Conservation (phyloP, 2,797 vertebrate species). For the Lagocephalus sceleratus region DNA sequence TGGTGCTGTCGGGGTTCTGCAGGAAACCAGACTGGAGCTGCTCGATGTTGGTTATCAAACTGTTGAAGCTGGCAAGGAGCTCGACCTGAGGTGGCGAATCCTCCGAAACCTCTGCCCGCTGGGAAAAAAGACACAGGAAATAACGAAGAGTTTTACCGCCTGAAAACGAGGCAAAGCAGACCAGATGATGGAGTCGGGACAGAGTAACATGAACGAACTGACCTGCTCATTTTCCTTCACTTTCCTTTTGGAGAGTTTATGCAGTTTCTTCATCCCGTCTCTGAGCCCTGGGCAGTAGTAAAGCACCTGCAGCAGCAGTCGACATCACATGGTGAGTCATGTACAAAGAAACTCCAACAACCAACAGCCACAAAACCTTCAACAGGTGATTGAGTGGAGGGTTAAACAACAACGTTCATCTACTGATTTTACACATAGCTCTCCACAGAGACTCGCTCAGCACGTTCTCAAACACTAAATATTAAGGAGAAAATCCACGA, state of each 20-base stretch:
- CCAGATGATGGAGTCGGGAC: no score
- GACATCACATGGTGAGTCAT: neutral
- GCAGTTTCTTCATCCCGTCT: conserved; percentile 87
- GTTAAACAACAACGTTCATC: no score
- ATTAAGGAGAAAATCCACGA: no score
- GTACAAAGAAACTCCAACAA: no score
- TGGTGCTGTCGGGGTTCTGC: conserved; percentile 86
- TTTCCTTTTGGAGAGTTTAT: conserved; percentile 80
- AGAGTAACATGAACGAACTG: conserved; percentile 5
- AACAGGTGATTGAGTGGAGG: no score
- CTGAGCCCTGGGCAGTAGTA: conserved; percentile 96
- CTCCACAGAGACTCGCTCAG: no score
- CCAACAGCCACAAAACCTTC: no score
- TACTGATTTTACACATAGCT: no score
- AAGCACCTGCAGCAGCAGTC: conserved; percentile 78
- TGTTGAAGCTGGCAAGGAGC: conserved; percentile 88
- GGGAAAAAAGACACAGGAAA: neutral
- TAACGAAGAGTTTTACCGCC: neutral
- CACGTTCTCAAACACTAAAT: no score
- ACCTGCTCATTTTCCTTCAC: conserved; percentile 70
- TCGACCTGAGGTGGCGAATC: conserved; percentile 82
- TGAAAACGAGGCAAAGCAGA: neutral
- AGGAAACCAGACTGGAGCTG: conserved; percentile 93
- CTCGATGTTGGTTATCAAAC: conserved; percentile 88
- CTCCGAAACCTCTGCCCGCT: conserved; percentile 65